Percentiles rank a stretch among this genome's conserved stretches.
Conservation (phyloP, 2,113 vertebrate genomes). For the Daboia siamensis region DNA sequence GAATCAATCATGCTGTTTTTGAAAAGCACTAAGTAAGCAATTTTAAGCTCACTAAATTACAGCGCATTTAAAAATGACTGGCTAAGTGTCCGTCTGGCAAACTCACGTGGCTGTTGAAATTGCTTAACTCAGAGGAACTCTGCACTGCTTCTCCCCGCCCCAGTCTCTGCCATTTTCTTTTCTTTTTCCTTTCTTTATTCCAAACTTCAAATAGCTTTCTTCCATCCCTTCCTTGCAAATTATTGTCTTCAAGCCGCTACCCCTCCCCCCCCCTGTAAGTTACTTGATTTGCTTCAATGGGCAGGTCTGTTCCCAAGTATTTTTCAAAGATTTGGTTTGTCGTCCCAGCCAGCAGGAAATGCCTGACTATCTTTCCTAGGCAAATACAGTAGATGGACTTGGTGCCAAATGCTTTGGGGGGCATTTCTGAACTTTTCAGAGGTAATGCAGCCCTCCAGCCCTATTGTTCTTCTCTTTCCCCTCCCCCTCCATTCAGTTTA, state of each 20-base stretch:
- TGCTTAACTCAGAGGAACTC: slow-evolving; percentile 10
- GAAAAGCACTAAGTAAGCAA: not conserved
- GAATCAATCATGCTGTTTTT: slow-evolving; percentile 5
- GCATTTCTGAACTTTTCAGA: slow-evolving; percentile 20
- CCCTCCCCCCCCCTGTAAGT: slow-evolving; percentile 5
- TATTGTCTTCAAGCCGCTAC: slow-evolving; percentile 15
- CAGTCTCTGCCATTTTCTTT: not conserved
- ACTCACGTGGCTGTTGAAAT: not conserved
- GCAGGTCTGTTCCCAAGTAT: slow-evolving; percentile 34
- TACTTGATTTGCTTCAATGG: slow-evolving; percentile 38
- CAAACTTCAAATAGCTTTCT: slow-evolving; percentile 21
- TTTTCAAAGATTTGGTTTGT: slow-evolving; percentile 33
- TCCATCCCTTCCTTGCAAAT: slow-evolving; percentile 1
- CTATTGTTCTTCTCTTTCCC: not conserved
- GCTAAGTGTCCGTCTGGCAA: not conserved
- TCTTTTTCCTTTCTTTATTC: no score
- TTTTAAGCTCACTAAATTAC: slow-evolving; percentile 6
- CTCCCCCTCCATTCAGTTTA: not conserved
- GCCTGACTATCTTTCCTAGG: slow-evolving; percentile 32
- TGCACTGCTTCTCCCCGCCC: not conserved
- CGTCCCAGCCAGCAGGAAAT: slow-evolving; percentile 27
- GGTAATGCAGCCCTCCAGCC: slow-evolving; percentile 9
- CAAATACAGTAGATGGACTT: slow-evolving; percentile 28
- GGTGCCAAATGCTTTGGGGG: slow-evolving; percentile 29
- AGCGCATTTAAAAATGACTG: not conserved